These are phyloP conservation scores for Andrena trimmerana DNA, from an alignment of 2,888 invertebrate genomes.

Conservation along the genomic window DNA sequence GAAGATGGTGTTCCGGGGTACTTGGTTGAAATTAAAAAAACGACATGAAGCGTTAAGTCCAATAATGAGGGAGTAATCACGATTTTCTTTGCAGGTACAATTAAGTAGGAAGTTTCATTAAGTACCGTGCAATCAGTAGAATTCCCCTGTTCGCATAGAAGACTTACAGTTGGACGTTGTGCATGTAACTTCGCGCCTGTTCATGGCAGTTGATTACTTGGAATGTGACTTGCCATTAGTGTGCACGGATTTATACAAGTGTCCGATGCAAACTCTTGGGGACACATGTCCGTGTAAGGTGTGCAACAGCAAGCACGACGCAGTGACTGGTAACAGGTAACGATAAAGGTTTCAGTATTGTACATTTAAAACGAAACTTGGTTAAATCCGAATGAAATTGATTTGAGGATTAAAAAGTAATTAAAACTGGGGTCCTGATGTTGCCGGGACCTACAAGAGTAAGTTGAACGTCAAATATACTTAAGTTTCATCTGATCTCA, in stretches of 20 bases:
- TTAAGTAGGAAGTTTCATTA: not conserved
- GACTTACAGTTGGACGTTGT: not conserved
- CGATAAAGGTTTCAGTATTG: no score
- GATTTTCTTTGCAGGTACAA: conserved; percentile 10
- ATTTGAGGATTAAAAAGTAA: no score
- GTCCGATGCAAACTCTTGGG: conserved; percentile 1
- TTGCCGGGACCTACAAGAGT: no score
- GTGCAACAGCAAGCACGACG: not conserved
- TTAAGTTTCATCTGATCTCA: no score
- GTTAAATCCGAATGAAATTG: no score
- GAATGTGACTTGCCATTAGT: not conserved
- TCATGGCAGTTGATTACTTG: not conserved
- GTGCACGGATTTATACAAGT: not conserved
- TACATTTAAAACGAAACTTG: no score
- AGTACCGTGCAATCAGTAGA: conserved; percentile 12
- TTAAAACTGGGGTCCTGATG: no score
- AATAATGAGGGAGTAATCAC: not conserved
- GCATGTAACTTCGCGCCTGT: conserved; percentile 4
- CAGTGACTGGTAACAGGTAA: no score
- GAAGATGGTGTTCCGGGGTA: not conserved
- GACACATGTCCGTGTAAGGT: not conserved
- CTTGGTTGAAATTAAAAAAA: conserved; percentile 16
- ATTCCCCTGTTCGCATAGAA: not conserved
- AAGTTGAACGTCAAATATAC: no score
- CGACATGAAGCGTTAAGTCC: not conserved